phyloP scores from a whole-genome alignment of 2,888 invertebrate species.

The Torymus texanus region DNA sequence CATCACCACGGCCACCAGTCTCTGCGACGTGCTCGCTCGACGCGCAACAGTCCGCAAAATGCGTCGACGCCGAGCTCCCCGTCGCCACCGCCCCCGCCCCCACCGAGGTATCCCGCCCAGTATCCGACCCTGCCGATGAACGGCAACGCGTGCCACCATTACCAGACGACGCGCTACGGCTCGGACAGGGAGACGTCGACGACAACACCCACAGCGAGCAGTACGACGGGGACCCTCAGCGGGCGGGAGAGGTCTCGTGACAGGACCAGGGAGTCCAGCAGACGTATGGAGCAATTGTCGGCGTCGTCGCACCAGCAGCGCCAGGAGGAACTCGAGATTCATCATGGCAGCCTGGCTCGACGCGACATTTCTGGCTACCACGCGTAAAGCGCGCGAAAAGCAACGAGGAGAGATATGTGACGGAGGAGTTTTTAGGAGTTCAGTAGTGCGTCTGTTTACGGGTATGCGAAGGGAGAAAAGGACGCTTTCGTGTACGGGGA shows the following conservation, averaged over 20 bases:
- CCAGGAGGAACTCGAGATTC: conserved; percentile 62
- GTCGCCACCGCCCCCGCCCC: conserved; percentile 62
- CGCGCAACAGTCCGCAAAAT: conserved; percentile 48
- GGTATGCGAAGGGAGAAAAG: background rate
- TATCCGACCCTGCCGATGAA: conserved; percentile 72
- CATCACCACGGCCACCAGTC: conserved; percentile 48
- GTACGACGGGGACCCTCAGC: conserved; percentile 25
- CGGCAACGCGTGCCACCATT: conserved; percentile 67
- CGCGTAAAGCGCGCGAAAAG: conserved; percentile 37
- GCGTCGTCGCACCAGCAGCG: conserved; percentile 59
- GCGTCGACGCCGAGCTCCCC: conserved; percentile 48
- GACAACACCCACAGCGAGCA: background rate
- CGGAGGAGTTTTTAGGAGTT: no score
- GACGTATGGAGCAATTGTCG: conserved; percentile 55
- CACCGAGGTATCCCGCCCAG: conserved; percentile 65
- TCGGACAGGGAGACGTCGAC: conserved; percentile 47
- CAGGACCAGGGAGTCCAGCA: conserved; percentile 49
- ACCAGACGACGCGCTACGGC: conserved; percentile 65
- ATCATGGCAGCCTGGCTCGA: conserved; percentile 59
- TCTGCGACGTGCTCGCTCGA: conserved; percentile 55
- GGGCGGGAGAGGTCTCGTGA: conserved; percentile 59
- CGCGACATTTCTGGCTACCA: conserved; percentile 59
- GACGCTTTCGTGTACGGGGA: no score
- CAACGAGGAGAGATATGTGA: no score
- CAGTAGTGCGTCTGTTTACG: conserved; percentile 7